Evolutionary conservation across 1,140 invertebrate genomes (phyloP).

Genomic region (Cydia fagiglandana): DNA sequence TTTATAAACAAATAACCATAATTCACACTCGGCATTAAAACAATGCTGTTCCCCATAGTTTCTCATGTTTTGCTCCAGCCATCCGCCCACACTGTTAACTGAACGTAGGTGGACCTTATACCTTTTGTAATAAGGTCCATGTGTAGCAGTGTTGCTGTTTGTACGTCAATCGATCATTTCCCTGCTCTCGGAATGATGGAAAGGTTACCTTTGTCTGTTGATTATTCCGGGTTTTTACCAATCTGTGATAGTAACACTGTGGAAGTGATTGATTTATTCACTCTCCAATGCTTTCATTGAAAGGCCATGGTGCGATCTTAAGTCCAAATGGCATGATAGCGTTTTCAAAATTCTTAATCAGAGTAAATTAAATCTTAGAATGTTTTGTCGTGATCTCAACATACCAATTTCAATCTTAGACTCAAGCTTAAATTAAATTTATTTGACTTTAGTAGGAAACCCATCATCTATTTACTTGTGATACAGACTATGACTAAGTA

Average conservation of each 20-base stretch:
- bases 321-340: neutral
- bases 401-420: too few relatives aligned
- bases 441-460: too few relatives aligned
- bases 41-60: neutral
- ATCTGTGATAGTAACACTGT: conserved; percentile 9
- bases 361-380: too few relatives aligned
- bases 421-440: too few relatives aligned
- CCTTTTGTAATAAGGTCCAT: too few relatives aligned
- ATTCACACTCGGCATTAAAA: conserved; percentile 2
- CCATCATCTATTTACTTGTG: too few relatives aligned
- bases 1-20: conserved; percentile 20
- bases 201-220: conserved; percentile 28
- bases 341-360: neutral
- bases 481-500: too few relatives aligned
- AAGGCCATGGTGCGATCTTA: neutral
- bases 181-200: conserved; percentile 27
- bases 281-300: conserved; percentile 21
- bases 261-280: conserved; percentile 19
- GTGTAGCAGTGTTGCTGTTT: too few relatives aligned
- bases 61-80: conserved; percentile 7
- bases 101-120: too few relatives aligned
- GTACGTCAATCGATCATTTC: conserved; percentile 11
- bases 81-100: too few relatives aligned
- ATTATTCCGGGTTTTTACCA: conserved; percentile 26
- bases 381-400: too few relatives aligned